A percentile compares a stretch with the other conserved stretches of the same genome.
Conservation (phyloP, 2,113 vertebrate species). For the Campylomormyrus tamandua region DNA sequence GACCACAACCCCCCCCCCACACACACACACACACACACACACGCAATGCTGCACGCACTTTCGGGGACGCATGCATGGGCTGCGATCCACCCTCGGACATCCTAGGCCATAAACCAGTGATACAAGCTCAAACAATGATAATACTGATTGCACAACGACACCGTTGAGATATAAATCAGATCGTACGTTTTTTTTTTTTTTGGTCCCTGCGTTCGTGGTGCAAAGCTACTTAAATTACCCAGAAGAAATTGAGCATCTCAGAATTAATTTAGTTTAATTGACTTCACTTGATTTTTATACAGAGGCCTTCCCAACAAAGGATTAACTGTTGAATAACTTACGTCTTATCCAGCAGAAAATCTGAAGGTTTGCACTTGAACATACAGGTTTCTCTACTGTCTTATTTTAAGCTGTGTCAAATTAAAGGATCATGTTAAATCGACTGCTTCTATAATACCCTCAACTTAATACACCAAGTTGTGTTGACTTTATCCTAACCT, state of each 20-base stretch:
- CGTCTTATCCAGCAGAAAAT: neutral
- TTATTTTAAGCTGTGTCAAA: slow-evolving; percentile 1
- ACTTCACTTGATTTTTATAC: neutral
- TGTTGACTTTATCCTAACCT: slow-evolving; percentile 1
- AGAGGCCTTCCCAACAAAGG: neutral
- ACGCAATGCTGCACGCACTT: neutral
- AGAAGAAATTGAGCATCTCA: neutral
- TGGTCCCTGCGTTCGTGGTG: neutral
- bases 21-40: no score
- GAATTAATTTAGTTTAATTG: neutral
- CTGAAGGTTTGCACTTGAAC: neutral
- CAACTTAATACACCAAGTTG: neutral
- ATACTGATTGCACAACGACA: neutral
- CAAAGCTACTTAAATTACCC: neutral
- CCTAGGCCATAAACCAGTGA: neutral
- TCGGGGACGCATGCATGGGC: neutral
- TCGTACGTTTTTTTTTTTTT: neutral
- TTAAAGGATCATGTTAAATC: neutral
- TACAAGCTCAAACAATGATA: neutral
- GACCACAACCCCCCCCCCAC: neutral
- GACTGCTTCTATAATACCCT: neutral
- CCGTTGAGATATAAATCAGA: neutral
- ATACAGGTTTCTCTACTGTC: neutral
- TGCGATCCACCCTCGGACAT: neutral
- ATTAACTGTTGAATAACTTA: neutral